Conservation (phyloP, 1,140 invertebrate genomes). For the Neodiprion lecontei region DNA sequence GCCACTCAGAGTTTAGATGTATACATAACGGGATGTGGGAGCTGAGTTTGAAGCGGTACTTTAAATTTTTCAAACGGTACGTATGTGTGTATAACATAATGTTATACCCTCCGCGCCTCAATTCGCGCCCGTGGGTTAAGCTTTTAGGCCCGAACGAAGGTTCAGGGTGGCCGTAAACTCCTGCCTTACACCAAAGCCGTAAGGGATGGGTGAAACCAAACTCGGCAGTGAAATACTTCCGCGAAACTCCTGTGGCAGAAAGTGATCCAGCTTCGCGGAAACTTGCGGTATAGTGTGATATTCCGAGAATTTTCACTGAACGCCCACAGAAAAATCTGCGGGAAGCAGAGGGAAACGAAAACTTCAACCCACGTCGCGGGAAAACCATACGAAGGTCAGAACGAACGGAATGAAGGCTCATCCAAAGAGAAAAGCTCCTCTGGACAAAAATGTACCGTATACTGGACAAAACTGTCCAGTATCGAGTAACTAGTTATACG, state of each 20-base stretch:
- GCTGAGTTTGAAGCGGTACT: slow-evolving; percentile 1
- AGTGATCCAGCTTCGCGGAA: background rate
- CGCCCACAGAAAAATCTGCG: background rate
- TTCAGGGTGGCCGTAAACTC: background rate
- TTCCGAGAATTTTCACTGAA: background rate
- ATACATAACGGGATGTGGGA: too few relatives aligned
- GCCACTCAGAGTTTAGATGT: too few relatives aligned
- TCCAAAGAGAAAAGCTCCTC: too few relatives aligned
- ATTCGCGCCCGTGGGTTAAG: background rate
- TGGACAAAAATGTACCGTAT: too few relatives aligned
- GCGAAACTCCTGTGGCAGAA: background rate
- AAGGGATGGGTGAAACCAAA: too few relatives aligned
- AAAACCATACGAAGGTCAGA: too few relatives aligned
- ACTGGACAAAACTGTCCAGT: too few relatives aligned
- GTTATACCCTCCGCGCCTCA: too few relatives aligned
- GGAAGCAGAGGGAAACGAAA: background rate
- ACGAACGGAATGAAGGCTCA: too few relatives aligned
- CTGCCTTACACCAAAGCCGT: too few relatives aligned
- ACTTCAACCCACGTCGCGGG: background rate
- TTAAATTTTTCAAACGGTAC: slow-evolving; percentile 11
- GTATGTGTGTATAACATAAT: too few relatives aligned
- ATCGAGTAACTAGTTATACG: too few relatives aligned
- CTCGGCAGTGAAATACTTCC: background rate
- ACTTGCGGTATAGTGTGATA: background rate
- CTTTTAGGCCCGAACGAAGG: slow-evolving; percentile 13